phyloP scores from a whole-genome alignment of 2,888 invertebrate species.

The Tortricodes alternella region DNA sequence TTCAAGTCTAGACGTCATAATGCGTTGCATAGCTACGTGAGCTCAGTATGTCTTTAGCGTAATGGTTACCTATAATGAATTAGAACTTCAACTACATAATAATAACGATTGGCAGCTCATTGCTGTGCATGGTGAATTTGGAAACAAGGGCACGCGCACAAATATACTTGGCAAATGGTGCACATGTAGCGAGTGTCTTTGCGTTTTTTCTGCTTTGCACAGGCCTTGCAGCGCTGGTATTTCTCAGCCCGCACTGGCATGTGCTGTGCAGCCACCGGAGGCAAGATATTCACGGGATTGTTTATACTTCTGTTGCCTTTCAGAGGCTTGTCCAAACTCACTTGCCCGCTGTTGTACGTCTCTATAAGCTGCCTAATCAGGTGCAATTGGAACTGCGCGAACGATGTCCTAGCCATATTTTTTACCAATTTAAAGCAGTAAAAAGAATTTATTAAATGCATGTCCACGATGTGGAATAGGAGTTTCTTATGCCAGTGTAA shows the following conservation, averaged over 20 bases:
- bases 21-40: too few relatives aligned
- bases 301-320: constrained; percentile 11
- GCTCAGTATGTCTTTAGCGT: too few relatives aligned
- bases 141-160: constrained; percentile 26
- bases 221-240: constrained; percentile 25
- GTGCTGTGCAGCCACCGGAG: constrained; percentile 14
- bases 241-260: constrained; percentile 21
- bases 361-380: constrained; percentile 24
- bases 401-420: constrained; percentile 1
- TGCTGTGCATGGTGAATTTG: constrained; percentile 21
- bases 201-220: constrained; percentile 25
- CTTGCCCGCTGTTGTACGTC: constrained; percentile 11
- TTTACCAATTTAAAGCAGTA: constrained; percentile 21
- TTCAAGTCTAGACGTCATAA: too few relatives aligned
- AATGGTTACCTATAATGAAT: too few relatives aligned
- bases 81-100: too few relatives aligned
- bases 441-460: constrained; percentile 24
- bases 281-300: constrained; percentile 12
- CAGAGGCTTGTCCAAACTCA: constrained; percentile 7
- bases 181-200: constrained; percentile 21
- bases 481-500: constrained; percentile 27
- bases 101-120: too few relatives aligned
- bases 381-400: constrained; percentile 10
- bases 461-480: constrained; percentile 20
- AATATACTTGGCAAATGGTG: constrained; percentile 22